Evolutionary conservation across 2,888 invertebrate genomes (phyloP), one percentile per base, ranked within the genome.

Genomic region (Perdita meconis): DNA sequence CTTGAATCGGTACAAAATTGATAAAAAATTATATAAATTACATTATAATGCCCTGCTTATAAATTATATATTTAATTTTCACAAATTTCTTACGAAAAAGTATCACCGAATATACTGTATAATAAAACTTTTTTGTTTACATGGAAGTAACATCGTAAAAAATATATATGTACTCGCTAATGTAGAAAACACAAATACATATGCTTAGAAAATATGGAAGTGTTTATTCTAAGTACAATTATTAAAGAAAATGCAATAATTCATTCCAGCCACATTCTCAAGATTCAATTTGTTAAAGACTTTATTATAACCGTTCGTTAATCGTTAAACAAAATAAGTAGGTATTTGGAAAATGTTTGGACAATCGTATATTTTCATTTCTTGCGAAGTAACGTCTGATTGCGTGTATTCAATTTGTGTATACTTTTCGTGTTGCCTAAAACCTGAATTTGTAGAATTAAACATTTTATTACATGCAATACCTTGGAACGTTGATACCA

Each of bases 11-110:
- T 8, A 57, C 51, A 53, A 42, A 50, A 40, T 12, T 38, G 8
- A 67, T 34, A 51, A 38, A 61, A 34, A 64, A 42, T 38, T 22
- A 75, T 53, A 69, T 59, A 66, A 69, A 78, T 78, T 66, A 70
- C 66, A 64, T 69, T 51, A 53, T 72, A 74, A 74, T 71, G 71
- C 63, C 71, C 50, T 26, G 40, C 30, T 36, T 64, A 50, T 57
- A 22, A 57, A 47, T 30, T 53, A 69, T 36, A 16, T 38, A 53
- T 2, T 69, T 70, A 36, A 36, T 19, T 55, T 51, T 63, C 34
- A 40, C 12, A 42, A 36, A 63, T 10, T 38, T 61, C 40, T 51
- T 42, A 50, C 50, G 40, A 38, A 63, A 60, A 60, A 57, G 56
- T 50, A 22, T 56, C 40, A 73, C 30, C 42, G 42, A 53, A 60